Conservation (phyloP, 2,888 invertebrate genomes). For the Cantharis rufa region DNA sequence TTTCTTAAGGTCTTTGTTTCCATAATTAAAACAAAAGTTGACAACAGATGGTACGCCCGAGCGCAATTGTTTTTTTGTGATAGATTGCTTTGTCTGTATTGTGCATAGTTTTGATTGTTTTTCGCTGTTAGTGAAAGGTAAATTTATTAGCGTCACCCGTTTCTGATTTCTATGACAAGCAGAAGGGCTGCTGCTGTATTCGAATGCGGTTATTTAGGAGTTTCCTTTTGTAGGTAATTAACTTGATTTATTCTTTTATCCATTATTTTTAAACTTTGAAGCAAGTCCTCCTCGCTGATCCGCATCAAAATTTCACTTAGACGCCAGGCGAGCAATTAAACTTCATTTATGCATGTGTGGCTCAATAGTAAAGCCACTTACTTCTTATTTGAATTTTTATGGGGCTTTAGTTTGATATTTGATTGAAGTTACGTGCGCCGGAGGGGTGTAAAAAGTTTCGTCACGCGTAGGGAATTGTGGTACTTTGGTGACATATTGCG, state of each 20-base stretch:
- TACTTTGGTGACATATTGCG: neutral
- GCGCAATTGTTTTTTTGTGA: conserved; percentile 54
- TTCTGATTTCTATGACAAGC: conserved; percentile 47
- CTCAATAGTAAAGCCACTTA: neutral
- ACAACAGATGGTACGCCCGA: conserved; percentile 50
- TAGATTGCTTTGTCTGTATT: conserved; percentile 55
- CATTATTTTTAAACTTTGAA: conserved; percentile 10
- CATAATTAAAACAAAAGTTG: conserved; percentile 56
- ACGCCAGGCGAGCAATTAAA: neutral
- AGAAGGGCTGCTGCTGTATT: conserved; percentile 32
- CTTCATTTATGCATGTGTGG: neutral
- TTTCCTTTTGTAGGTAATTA: conserved; percentile 27
- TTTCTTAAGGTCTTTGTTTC: conserved; percentile 52
- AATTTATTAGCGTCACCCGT: conserved; percentile 53
- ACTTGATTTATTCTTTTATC: conserved; percentile 24
- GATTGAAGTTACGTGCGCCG: neutral
- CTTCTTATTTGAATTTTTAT: neutral
- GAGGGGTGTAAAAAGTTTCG: neutral
- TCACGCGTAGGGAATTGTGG: neutral
- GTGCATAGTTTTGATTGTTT: conserved; percentile 55
- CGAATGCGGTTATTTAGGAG: conserved; percentile 33
- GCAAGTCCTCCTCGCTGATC: neutral
- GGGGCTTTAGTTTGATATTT: neutral
- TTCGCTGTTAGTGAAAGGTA: conserved; percentile 52
- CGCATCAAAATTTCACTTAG: neutral